Percentiles rank a stretch among this genome's conserved stretches.
These are phyloP conservation scores for Triplophysa rosa DNA, from an alignment of 2,113 vertebrate species.

Conservation along the genomic window DNA sequence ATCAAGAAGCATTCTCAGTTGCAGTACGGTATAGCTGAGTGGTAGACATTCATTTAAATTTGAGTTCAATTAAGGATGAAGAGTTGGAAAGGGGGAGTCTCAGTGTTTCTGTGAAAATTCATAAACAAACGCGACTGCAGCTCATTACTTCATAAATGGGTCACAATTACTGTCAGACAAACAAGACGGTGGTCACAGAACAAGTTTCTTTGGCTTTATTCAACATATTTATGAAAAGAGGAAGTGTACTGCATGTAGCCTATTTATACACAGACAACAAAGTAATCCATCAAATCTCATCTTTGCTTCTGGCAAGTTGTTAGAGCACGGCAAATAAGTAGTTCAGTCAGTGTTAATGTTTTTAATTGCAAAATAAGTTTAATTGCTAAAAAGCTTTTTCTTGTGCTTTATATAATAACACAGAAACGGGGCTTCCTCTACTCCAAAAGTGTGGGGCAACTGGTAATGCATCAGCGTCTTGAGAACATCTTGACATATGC, in stretches of 20 bases:
- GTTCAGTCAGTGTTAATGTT: not conserved
- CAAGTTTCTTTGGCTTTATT: too few species aligned
- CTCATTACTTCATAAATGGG: slow-evolving; percentile 18
- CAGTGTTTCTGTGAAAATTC: not conserved
- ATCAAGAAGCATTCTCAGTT: slow-evolving; percentile 10
- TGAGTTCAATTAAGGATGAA: not conserved
- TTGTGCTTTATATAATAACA: not conserved
- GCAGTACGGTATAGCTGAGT: not conserved
- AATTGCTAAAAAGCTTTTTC: too few species aligned
- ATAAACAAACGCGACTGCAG: not conserved
- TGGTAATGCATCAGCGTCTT: not conserved
- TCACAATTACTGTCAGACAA: slow-evolving; percentile 7
- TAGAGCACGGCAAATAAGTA: not conserved
- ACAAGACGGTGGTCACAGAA: not conserved
- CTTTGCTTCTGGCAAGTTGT: not conserved
- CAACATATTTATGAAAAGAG: not conserved
- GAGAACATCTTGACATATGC: not conserved
- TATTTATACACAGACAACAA: too few species aligned
- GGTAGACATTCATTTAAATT: not conserved
- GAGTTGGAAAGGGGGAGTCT: not conserved
- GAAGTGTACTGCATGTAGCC: not conserved
- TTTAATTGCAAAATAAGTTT: not conserved
- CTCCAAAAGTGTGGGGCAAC: not conserved
- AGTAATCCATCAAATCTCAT: not conserved
- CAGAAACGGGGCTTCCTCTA: not conserved